These are phyloP conservation scores for Lateolabrax maculatus DNA, from an alignment of 2,797 vertebrate genomes.

Conservation along the genomic window DNA sequence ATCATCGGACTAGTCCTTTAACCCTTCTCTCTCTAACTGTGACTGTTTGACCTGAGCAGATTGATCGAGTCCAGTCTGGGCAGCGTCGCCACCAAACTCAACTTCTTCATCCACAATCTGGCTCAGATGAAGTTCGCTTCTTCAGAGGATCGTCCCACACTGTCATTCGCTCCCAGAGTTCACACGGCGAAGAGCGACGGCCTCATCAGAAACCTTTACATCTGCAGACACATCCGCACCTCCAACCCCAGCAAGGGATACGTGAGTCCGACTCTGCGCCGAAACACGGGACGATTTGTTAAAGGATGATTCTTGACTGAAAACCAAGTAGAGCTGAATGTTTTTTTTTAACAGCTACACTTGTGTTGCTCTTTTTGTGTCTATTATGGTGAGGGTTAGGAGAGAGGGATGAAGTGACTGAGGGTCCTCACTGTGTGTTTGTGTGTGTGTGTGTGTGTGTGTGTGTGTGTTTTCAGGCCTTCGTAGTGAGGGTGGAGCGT, in stretches of 20 bases:
- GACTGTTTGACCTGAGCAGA: constrained; percentile 41
- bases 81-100: constrained; percentile 97
- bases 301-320: too few relatives aligned
- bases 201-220: constrained; percentile 89
- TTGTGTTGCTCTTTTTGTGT: too few relatives aligned
- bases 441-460: constrained; percentile 1
- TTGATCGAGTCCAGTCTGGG: constrained; percentile 97
- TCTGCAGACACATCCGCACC: constrained; percentile 90
- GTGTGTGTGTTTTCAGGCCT: constrained; percentile 83
- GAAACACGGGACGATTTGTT: background rate
- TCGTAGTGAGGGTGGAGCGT: constrained; percentile 93
- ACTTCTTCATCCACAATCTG: constrained; percentile 99
- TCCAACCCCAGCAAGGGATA: constrained; percentile 91
- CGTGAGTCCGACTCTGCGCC: constrained; percentile 82
- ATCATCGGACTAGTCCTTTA: background rate
- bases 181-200: constrained; percentile 89
- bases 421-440: background rate
- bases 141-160: constrained; percentile 87
- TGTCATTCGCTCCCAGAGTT: constrained; percentile 92
- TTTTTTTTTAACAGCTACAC: too few relatives aligned
- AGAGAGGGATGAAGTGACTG: too few relatives aligned
- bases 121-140: constrained; percentile 97
- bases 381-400: too few relatives aligned
- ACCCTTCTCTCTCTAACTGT: background rate
- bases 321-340: too few relatives aligned